Evolutionary conservation across 2,888 invertebrate species (phyloP), one percentile per base, ranked within the genome.

Genomic region (Chrysolina oricalcia): DNA sequence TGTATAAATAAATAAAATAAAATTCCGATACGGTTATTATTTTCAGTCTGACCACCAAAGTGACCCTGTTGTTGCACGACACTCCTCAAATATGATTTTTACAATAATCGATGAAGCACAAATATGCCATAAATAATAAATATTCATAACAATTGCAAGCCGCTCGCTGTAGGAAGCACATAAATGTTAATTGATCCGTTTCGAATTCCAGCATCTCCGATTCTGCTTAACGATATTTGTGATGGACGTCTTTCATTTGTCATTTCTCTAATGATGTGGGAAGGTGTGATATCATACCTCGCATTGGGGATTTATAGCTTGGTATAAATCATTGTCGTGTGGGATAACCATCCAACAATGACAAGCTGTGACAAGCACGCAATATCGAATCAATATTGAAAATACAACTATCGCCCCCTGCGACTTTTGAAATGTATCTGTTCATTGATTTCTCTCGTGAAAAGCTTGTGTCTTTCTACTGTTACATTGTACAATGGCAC

Each of bases 181-280:
- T 59, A 15, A 59, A 27, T 59, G 23, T 27, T 27, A 27, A 27
- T 59, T 15, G 6, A n/a, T 23, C 59, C 59, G 8, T 59, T 59
- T 23, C 6, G 35, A 59, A 59, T 59, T 27, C 27, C 15, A 35
- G 15, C 59, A 59, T 59, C 17, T 35, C 35, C 23, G 59, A 27
- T 35, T 59, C 27, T n/a, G n/a, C 35, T 10, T 27, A 59, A 59
- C 35, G 59, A 59, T 40, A 21, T 21, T 50, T 71, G 35, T 71
- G 27, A 64, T 40, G 63, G 50, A 50, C 50, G 50, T 48, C 63
- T 71, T 63, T 50, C 41, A 64, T 71, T 64, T 71, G 70, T 71
- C 64, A 64, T 71, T 71, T 64, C 46, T 71, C 19, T 40, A 71
- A 71, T 64, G 15, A 40, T 10, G 63, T 50, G 46, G 43, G 64